phyloP scores from a whole-genome alignment of 2,113 vertebrate species.

The Casuarius casuarius region DNA sequence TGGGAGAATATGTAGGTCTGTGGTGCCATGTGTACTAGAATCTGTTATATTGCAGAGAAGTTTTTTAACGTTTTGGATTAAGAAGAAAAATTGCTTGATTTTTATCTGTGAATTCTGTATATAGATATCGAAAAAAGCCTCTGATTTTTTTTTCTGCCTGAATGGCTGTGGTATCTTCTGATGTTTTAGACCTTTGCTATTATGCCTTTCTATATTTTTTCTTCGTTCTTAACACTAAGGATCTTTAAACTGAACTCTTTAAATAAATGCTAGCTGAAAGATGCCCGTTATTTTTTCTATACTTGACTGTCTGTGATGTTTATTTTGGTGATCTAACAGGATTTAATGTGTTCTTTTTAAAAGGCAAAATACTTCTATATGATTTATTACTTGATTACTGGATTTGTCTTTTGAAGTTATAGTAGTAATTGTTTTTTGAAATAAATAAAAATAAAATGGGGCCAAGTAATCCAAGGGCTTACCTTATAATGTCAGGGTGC shows the following conservation, averaged over 20 bases:
- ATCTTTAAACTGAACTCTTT: neutral
- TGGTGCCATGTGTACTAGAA: neutral
- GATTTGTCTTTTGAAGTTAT: neutral
- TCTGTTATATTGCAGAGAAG: neutral
- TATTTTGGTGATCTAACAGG: neutral
- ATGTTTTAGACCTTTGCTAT: neutral
- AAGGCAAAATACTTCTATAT: neutral
- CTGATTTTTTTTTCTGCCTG: neutral
- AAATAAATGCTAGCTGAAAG: neutral
- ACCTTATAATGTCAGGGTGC: neutral
- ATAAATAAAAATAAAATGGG: neutral
- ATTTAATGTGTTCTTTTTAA: neutral
- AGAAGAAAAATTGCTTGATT: neutral
- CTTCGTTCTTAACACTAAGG: neutral
- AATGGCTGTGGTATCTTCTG: neutral
- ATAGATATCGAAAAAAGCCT: neutral
- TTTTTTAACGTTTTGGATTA: neutral
- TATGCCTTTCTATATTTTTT: neutral
- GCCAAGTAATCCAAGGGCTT: neutral
- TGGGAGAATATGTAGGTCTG: neutral
- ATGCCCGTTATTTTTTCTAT: neutral
- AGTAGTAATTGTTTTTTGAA: neutral
- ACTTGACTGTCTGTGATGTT: neutral
- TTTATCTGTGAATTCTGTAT: neutral
- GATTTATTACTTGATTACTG: neutral